Evolutionary conservation across 2,888 invertebrate genomes (phyloP), one percentile per base, ranked within the genome.

Genomic region (Amorpha juglandis): DNA sequence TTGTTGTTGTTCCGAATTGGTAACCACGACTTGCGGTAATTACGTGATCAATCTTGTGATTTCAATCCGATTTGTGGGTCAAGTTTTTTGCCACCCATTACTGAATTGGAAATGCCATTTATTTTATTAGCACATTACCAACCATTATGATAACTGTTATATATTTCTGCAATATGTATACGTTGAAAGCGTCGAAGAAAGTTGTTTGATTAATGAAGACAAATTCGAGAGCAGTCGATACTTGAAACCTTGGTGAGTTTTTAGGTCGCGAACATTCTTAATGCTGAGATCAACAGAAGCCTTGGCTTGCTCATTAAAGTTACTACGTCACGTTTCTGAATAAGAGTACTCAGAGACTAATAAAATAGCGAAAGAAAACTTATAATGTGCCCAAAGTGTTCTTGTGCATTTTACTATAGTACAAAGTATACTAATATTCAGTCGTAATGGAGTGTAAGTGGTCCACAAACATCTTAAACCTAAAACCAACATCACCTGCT

Each of bases 191-290:
- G 73, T 76, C 66, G 52, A 71, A 71, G 71, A 68, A 77, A 83
- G 83, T 83, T 83, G 76, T 78, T 84, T 87, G 85, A 89, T 88
- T 88, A 87, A 87, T 88, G 86, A 84, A 82, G 82, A 83, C 82
- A 85, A 87, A 82, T 87, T 88, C 77, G 82, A 85, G 82, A 80
- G 78, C 75, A 79, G 81, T 75, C 83, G 82, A 89, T 89, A 84
- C 84, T 86, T 82, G 79, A 82, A 27, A 81, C 80, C 78, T 73
- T 78, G 78, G 75, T 85, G 77, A 80, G 81, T 82, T 88, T 88
- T 82, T 87, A 87, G 87, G 86, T 88, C 87, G 80, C 81, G 85
- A 87, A 82, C 79, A 83, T 86, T 86, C 83, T 89, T 82, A 78
- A 80, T 70, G 75, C 78, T 76, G 78, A 78, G 76, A 74, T 78